Base-by-base conservation (phyloP, 2,888 invertebrate species). In the Apamea monoglypha region DNA sequence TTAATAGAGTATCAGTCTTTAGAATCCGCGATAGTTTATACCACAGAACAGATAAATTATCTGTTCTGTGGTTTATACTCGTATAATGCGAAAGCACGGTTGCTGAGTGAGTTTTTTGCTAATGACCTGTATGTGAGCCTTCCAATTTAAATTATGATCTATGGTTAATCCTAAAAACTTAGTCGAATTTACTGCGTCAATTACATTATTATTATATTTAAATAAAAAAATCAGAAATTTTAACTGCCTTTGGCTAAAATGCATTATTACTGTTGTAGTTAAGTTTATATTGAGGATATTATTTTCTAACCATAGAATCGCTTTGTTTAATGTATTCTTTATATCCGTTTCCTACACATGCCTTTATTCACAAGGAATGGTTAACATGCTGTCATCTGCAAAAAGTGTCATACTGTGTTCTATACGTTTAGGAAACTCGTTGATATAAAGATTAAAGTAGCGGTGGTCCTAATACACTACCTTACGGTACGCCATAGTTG, bases 81-180 rank as follows among this genome's bases (percentile, higher is more conserved):
- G n/a, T n/a, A 40, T 40, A 40, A 14, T 64, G 32, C 63, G 32
- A 64, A 64, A 32, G 63, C 32, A 64, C 63, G 32, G 21, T 64
- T 64, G 32, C 63, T n/a, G n/a, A n/a, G n/a, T 64, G 10, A 64
- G 4, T 64, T 32, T 56, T 56, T 56, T 56, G 56, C 25, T 56
- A 56, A 25, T 56, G 8, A 53, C 53, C 53, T 18, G 21, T 21
- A 63, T 63, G 63, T 63, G 63, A 63, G 63, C 32, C 32, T 63
- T 63, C 21, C 32, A 63, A 63, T 63, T 63, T 36, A 64, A 64
- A 36, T 25, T 64, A 36, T 25, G 12, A 64, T 64, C 36, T 64
- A 64, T 36, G 36, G 63, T 64, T 21, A 64, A 63, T 21, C 63
- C 63, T 64, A 21, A 64, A 64, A 64, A 64, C 32, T 64, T 36